Evolutionary conservation across 2,888 invertebrate genomes (phyloP).

Genomic region (Oscheius sp.): DNA sequence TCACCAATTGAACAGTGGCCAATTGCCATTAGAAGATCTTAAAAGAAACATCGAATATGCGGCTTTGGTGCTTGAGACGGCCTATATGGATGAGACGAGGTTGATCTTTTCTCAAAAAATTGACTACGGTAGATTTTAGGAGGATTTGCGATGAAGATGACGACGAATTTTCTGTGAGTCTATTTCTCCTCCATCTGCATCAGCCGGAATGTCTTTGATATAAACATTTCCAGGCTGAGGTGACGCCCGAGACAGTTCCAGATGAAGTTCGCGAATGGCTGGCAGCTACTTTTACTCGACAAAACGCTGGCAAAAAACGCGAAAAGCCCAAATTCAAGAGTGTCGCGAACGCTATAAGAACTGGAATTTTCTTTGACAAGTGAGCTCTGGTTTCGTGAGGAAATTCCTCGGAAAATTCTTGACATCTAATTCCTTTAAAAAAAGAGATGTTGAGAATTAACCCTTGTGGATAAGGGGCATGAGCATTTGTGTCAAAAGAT

Average conservation of each 20-base stretch:
- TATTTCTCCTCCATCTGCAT: no score
- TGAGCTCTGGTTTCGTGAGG: slow-evolving; percentile 30
- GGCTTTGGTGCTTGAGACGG: slow-evolving; percentile 88
- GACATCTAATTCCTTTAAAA: not conserved
- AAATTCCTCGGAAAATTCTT: not conserved
- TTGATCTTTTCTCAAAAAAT: slow-evolving; percentile 26
- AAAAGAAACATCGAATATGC: slow-evolving; percentile 92
- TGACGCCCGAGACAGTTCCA: slow-evolving; percentile 93
- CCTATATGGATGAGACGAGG: slow-evolving; percentile 92
- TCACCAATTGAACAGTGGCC: slow-evolving; percentile 84
- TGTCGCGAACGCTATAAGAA: slow-evolving; percentile 93
- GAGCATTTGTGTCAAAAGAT: not conserved
- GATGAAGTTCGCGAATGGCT: slow-evolving; percentile 95
- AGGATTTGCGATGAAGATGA: slow-evolving; percentile 81
- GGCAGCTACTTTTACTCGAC: slow-evolving; percentile 92
- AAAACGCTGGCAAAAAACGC: slow-evolving; percentile 80
- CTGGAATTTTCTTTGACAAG: slow-evolving; percentile 91
- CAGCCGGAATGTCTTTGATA: no score
- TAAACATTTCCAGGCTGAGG: slow-evolving; percentile 92
- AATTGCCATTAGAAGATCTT: slow-evolving; percentile 86
- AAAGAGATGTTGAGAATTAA: no score
- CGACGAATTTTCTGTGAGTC: no score
- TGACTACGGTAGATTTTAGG: slow-evolving; percentile 49
- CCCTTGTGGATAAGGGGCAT: no score
- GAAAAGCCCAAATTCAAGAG: slow-evolving; percentile 80